These are phyloP conservation scores for Campylomormyrus numenius DNA, from an alignment of 2,113 vertebrate genomes.

Conservation along the genomic window DNA sequence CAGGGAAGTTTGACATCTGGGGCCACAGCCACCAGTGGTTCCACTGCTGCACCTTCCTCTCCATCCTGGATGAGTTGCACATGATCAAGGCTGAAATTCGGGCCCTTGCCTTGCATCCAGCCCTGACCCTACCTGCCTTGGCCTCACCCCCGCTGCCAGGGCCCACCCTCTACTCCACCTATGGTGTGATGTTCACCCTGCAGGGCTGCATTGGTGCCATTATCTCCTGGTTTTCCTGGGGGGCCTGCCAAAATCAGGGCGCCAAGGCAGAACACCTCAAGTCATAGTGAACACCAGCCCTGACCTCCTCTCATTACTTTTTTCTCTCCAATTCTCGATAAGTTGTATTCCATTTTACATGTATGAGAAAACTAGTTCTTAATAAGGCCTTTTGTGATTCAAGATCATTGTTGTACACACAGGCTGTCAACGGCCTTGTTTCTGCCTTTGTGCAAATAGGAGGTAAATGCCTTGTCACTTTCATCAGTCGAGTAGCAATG, in stretches of 20 bases:
- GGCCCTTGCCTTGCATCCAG: slow-evolving; percentile 47
- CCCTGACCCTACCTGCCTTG: slow-evolving; percentile 31
- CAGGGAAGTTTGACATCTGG: slow-evolving; percentile 67
- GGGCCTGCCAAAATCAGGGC: slow-evolving; percentile 47
- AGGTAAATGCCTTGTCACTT: background rate
- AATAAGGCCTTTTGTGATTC: background rate
- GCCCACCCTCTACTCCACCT: slow-evolving; percentile 53
- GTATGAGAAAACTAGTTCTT: background rate
- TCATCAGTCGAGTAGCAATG: slow-evolving; percentile 2
- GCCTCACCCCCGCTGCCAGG: slow-evolving; percentile 35
- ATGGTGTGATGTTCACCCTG: slow-evolving; percentile 62
- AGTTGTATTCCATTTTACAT: background rate
- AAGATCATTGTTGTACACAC: background rate
- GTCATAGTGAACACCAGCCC: slow-evolving; percentile 10
- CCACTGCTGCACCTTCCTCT: slow-evolving; percentile 68
- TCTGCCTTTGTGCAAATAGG: background rate
- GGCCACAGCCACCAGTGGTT: slow-evolving; percentile 76
- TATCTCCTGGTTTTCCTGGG: slow-evolving; percentile 58
- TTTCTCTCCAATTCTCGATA: background rate
- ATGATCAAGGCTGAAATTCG: slow-evolving; percentile 66
- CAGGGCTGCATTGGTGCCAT: slow-evolving; percentile 60
- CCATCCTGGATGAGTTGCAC: slow-evolving; percentile 66
- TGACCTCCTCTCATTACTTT: background rate
- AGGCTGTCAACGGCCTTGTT: background rate
- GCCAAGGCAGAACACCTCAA: slow-evolving; percentile 43